phyloP scores from a whole-genome alignment of 2,113 vertebrate genomes.

The Manacus vitellinus region DNA sequence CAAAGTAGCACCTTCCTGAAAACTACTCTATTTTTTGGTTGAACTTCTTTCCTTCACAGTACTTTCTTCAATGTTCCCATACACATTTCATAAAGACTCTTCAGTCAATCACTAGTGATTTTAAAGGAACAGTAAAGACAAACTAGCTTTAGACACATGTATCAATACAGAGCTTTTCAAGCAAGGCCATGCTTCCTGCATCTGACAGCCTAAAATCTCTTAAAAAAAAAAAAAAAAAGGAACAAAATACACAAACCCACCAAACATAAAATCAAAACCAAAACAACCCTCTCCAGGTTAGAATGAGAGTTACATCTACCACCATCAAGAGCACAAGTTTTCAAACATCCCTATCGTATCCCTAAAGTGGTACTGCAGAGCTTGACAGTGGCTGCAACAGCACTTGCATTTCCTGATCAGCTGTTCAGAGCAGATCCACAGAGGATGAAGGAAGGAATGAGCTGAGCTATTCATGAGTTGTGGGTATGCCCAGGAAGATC shows the following conservation, averaged over 20 bases:
- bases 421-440: not conserved
- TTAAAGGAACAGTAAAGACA: not conserved
- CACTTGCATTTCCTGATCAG: not conserved
- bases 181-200: not conserved
- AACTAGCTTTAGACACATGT: not conserved
- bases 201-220: not conserved
- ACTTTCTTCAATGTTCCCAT: not conserved
- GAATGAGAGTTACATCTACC: not conserved
- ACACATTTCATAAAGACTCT: fast-evolving
- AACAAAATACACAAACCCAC: not conserved
- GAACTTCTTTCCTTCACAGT: not conserved
- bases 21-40: not conserved
- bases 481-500: not conserved
- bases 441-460: not conserved
- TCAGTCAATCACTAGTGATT: not conserved
- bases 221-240: not conserved
- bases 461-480: not conserved
- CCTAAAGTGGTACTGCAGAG: not conserved
- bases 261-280: not conserved
- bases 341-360: not conserved
- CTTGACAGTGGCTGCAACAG: not conserved
- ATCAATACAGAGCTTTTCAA: not conserved
- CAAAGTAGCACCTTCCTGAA: not conserved
- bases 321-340: not conserved
- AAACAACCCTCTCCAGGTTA: not conserved